Conservation (phyloP, 2,888 invertebrate genomes). For the Zygogramma bicolorata region DNA sequence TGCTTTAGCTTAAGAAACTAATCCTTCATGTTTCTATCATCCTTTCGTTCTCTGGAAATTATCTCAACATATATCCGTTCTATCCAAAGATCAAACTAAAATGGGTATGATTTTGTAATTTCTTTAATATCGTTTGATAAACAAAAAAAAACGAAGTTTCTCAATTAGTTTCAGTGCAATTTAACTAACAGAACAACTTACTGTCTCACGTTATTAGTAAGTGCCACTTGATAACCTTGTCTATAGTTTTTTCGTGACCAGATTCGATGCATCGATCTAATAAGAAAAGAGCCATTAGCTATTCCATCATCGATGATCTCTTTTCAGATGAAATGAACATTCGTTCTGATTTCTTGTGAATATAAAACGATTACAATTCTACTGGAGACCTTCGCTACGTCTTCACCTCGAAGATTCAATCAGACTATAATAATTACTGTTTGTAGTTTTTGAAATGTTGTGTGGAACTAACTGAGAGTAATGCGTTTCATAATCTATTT, state of each 20-base stretch:
- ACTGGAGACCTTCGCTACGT: background rate
- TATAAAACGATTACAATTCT: background rate
- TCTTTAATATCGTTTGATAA: too few species aligned
- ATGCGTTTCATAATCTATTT: background rate
- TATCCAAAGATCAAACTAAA: too few species aligned
- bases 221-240: too few species aligned
- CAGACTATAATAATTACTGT: background rate
- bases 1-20: too few species aligned
- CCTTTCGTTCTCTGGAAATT: too few species aligned
- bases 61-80: too few species aligned
- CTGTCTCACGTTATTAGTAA: too few species aligned
- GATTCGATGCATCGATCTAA: background rate
- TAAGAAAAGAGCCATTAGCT: constrained; percentile 23
- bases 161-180: too few species aligned
- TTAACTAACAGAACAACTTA: too few species aligned
- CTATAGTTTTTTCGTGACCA: background rate
- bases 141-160: too few species aligned
- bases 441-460: background rate
- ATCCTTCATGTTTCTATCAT: too few species aligned
- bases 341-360: background rate
- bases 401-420: background rate
- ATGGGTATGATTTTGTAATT: too few species aligned
- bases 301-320: background rate
- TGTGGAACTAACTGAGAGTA: background rate
- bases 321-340: background rate